Conservation (phyloP, 2,113 vertebrate genomes). For the Pygathrix nemaeus region DNA sequence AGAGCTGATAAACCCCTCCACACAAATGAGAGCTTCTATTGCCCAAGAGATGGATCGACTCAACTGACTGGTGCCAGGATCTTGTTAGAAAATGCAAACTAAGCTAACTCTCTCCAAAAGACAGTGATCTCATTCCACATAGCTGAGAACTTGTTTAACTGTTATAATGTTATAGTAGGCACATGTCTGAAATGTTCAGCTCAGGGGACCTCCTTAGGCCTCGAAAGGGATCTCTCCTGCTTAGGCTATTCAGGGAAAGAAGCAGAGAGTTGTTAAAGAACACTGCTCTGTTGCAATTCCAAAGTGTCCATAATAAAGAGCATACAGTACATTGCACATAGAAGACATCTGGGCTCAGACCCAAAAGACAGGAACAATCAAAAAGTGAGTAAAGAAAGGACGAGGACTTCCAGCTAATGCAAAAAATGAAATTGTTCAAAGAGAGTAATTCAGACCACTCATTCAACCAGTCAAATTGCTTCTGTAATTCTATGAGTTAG, state of each 20-base stretch:
- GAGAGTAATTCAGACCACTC: neutral
- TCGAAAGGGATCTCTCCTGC: neutral
- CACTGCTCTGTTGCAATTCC: neutral
- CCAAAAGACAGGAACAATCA: neutral
- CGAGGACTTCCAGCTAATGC: neutral
- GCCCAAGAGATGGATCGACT: neutral
- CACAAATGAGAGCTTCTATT: neutral
- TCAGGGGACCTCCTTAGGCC: neutral
- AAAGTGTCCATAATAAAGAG: neutral
- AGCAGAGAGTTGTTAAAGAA: neutral
- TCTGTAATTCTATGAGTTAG: neutral
- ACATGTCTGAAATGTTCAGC: neutral
- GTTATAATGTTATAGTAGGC: neutral
- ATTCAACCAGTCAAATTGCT: neutral
- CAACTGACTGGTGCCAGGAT: neutral
- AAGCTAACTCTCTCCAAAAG: neutral
- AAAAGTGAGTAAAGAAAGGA: neutral
- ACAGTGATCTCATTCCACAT: neutral
- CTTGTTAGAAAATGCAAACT: neutral
- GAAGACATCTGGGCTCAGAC: neutral
- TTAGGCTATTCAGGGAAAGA: neutral
- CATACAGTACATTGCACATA: fast-evolving
- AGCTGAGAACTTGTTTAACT: neutral
- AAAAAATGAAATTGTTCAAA: neutral
- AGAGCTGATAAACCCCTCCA: neutral